phyloP scores from a whole-genome alignment of 2,888 invertebrate species.

The Tuberolachnus salignus region DNA sequence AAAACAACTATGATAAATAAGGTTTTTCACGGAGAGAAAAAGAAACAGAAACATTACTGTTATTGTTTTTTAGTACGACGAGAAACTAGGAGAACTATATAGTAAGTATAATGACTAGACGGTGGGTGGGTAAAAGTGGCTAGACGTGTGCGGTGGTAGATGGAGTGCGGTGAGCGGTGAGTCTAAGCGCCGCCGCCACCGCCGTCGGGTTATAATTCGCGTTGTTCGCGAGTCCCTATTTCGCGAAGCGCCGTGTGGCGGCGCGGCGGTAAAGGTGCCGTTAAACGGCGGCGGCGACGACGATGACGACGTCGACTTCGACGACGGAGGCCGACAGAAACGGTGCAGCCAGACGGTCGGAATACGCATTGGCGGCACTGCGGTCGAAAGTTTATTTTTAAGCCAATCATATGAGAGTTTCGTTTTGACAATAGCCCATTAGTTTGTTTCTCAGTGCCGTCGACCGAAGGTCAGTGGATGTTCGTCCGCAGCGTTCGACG shows the following conservation, averaged over 20 bases:
- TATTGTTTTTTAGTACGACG: no score
- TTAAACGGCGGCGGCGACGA: neutral
- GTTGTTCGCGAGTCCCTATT: no score
- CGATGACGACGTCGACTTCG: neutral
- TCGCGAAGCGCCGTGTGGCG: no score
- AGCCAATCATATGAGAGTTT: slow-evolving; percentile 58
- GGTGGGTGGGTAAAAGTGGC: neutral
- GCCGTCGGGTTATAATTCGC: no score
- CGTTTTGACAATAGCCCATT: slow-evolving; percentile 59
- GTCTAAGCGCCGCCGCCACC: neutral
- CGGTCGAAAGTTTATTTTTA: slow-evolving; percentile 57
- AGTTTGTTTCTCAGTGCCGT: slow-evolving; percentile 61
- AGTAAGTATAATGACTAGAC: no score
- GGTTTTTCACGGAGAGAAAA: no score
- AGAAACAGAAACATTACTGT: no score
- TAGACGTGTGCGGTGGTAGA: neutral
- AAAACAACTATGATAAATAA: no score
- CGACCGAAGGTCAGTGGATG: slow-evolving; percentile 62
- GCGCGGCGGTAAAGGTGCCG: no score
- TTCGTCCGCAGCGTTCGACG: slow-evolving; percentile 39
- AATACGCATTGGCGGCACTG: slow-evolving; percentile 47
- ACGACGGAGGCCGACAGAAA: neutral
- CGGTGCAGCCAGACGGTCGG: slow-evolving; percentile 33
- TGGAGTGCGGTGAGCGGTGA: neutral
- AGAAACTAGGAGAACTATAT: no score